Percentiles rank a stretch among this genome's conserved stretches.
phyloP scores from a whole-genome alignment of 2,113 vertebrate species.

The Motacilla alba region DNA sequence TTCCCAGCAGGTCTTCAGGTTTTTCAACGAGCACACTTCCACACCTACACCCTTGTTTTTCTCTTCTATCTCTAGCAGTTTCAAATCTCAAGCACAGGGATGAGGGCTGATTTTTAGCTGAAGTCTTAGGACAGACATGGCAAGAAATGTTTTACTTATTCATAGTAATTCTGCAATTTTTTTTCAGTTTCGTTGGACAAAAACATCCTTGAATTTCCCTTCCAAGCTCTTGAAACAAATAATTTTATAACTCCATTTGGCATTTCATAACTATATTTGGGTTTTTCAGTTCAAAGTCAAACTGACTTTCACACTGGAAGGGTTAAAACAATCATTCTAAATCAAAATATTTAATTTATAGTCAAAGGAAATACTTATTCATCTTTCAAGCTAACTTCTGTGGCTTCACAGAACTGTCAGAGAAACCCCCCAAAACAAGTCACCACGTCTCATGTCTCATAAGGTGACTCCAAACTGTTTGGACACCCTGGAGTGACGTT shows the following conservation, averaged over 20 bases:
- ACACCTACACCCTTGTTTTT: neutral
- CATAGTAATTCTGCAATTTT: neutral
- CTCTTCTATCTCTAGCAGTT: neutral
- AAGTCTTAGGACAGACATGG: neutral
- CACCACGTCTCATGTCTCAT: neutral
- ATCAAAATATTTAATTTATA: slow-evolving; percentile 2
- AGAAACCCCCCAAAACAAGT: neutral
- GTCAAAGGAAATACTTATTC: neutral
- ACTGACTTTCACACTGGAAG: neutral
- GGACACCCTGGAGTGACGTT: neutral
- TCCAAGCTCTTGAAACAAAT: neutral
- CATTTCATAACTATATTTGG: neutral
- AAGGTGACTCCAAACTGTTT: neutral
- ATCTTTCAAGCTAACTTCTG: neutral
- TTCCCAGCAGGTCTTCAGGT: neutral
- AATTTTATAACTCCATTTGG: neutral
- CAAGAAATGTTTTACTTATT: neutral
- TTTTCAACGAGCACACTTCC: neutral
- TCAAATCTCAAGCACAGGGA: neutral
- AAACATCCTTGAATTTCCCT: neutral
- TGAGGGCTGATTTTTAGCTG: neutral
- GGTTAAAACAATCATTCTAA: neutral
- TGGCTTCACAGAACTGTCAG: neutral
- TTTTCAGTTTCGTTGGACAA: neutral
- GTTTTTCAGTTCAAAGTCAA: neutral